Conservation (phyloP, 2,797 vertebrate genomes). For the Hirundo rustica region DNA sequence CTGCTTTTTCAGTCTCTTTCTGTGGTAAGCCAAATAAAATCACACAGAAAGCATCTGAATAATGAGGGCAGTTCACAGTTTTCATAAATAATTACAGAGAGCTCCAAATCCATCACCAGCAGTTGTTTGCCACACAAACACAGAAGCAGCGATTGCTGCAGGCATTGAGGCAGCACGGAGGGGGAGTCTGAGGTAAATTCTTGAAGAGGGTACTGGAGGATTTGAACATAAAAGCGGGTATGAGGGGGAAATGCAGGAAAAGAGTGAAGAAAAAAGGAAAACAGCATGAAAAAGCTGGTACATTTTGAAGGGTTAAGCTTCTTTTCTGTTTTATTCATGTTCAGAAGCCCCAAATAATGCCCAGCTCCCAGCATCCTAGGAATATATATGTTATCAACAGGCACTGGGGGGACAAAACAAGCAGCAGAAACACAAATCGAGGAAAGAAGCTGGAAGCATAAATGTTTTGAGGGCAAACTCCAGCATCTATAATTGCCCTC, state of each 20-base stretch:
- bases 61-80: constrained; percentile 46
- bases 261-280: background rate
- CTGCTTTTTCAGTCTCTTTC: constrained; percentile 2
- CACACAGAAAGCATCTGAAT: constrained; percentile 42
- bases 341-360: background rate
- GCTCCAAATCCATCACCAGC: constrained; percentile 33
- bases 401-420: background rate
- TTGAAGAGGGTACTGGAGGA: background rate
- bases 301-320: background rate
- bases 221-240: background rate
- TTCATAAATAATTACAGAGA: constrained; percentile 65
- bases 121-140: constrained; percentile 4
- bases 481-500: background rate
- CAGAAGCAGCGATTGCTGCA: background rate
- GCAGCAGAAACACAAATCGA: background rate
- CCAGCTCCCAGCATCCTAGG: background rate
- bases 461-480: background rate
- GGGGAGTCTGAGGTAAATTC: background rate
- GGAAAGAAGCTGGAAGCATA: background rate
- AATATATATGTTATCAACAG: background rate
- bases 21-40: constrained; percentile 36
- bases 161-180: background rate
- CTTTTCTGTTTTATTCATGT: background rate
- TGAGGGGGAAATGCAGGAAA: background rate
- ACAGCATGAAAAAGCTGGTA: background rate